phyloP scores from a whole-genome alignment of 2,888 invertebrate species.

The Meganola albula region DNA sequence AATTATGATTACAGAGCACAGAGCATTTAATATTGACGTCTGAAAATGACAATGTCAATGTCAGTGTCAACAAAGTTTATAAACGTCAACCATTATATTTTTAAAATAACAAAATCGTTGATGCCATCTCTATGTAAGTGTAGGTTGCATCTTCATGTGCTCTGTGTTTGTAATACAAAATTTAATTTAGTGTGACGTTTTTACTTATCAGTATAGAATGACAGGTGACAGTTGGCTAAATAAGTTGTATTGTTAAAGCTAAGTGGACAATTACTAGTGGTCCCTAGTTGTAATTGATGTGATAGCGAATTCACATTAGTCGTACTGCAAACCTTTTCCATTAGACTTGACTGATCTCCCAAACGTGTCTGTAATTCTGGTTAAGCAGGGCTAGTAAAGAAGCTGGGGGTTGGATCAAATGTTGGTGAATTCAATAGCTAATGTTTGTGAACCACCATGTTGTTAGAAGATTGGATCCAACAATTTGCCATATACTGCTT shows the following conservation, averaged over 20 bases:
- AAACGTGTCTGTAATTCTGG: slow-evolving; percentile 40
- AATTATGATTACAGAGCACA: no score
- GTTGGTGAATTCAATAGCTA: slow-evolving; percentile 3
- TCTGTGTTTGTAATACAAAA: no score
- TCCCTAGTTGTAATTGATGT: slow-evolving; percentile 68
- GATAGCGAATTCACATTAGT: slow-evolving; percentile 60
- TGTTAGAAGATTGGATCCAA: slow-evolving; percentile 29
- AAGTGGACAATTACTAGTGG: slow-evolving; percentile 53
- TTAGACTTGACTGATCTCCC: slow-evolving; percentile 58
- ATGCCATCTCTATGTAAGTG: no score
- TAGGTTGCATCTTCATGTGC: no score
- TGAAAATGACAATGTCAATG: no score
- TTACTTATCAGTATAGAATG: slow-evolving; percentile 49
- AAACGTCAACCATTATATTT: no score
- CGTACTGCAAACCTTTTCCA: slow-evolving; percentile 57
- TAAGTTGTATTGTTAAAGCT: slow-evolving; percentile 63
- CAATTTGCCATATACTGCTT: slow-evolving; percentile 30
- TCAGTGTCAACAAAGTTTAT: no score
- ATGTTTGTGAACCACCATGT: slow-evolving; percentile 17
- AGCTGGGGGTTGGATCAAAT: slow-evolving; percentile 19
- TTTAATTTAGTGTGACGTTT: slow-evolving; percentile 34
- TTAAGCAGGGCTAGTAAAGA: slow-evolving; percentile 29
- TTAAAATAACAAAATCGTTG: no score
- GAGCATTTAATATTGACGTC: no score
- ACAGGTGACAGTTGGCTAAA: no score